A percentile compares a stretch with the other conserved stretches of the same genome.
These are phyloP conservation scores for Acheta domesticus DNA, from an alignment of 2,888 invertebrate species.

Conservation along the genomic window DNA sequence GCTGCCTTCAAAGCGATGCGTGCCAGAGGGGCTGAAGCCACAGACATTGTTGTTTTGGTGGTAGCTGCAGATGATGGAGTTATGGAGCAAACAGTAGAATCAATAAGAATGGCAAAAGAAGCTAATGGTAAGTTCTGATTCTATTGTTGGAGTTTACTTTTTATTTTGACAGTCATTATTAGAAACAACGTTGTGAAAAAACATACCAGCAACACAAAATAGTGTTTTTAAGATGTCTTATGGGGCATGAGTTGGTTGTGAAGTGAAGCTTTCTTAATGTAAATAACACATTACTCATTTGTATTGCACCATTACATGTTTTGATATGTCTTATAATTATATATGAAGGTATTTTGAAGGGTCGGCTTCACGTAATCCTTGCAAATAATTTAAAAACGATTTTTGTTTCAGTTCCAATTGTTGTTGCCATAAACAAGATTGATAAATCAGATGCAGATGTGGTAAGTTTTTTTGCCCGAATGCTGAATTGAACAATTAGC, in stretches of 20 bases:
- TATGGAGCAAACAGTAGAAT: slow-evolving; percentile 95
- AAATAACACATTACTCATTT: too few relatives aligned
- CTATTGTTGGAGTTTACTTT: not conserved
- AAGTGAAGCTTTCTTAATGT: too few relatives aligned
- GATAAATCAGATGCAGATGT: slow-evolving; percentile 89
- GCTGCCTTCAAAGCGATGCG: slow-evolving; percentile 95
- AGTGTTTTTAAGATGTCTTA: not conserved
- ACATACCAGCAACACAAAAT: not conserved
- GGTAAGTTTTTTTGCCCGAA: slow-evolving; percentile 57
- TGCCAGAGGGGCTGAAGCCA: slow-evolving; percentile 86
- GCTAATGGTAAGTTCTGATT: slow-evolving; percentile 58
- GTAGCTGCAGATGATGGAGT: slow-evolving; percentile 99
- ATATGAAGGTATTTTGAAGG: too few relatives aligned
- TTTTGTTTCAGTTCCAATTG: slow-evolving; percentile 80
- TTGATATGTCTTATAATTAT: too few relatives aligned
- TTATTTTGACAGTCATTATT: not conserved
- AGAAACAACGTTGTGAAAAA: not conserved
- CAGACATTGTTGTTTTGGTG: slow-evolving; percentile 92
- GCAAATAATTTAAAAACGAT: slow-evolving; percentile 28
- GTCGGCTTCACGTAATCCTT: too few relatives aligned
- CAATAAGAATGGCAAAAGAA: slow-evolving; percentile 78
- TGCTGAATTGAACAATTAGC: too few relatives aligned
- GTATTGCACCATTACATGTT: too few relatives aligned
- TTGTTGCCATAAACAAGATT: slow-evolving; percentile 97
- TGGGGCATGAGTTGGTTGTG: too few relatives aligned